Percentiles rank a stretch among this genome's conserved stretches.
Conservation (phyloP, 1,140 invertebrate genomes). For the Acyrthosiphon pisum region DNA sequence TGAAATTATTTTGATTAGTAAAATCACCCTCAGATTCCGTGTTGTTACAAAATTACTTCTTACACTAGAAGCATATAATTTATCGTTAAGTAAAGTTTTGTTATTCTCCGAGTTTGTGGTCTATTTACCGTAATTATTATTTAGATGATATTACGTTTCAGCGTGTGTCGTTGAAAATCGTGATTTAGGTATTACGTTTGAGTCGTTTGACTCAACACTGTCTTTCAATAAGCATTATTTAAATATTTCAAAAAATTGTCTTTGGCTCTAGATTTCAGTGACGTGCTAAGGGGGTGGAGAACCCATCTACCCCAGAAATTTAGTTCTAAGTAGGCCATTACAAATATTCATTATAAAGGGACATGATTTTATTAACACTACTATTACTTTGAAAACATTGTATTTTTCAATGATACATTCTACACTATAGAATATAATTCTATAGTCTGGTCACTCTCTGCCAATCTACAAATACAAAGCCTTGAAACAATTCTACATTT, state of each 20-base stretch:
- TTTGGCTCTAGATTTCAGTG: not conserved
- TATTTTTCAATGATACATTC: not conserved
- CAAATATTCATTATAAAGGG: too few relatives aligned
- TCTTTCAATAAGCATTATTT: not conserved
- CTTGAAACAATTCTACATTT: not conserved
- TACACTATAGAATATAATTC: not conserved
- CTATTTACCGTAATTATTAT: not conserved
- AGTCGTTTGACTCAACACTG: not conserved
- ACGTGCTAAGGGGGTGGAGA: too few relatives aligned
- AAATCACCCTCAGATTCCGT: not conserved
- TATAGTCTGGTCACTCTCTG: not conserved
- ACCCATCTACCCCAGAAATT: too few relatives aligned
- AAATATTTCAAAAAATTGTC: not conserved
- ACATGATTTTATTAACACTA: not conserved
- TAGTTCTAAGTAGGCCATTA: too few relatives aligned
- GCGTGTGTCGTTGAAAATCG: not conserved
- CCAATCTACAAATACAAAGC: not conserved
- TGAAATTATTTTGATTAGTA: not conserved
- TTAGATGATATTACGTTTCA: not conserved
- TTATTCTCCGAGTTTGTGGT: not conserved
- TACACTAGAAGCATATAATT: not conserved
- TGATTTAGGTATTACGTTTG: not conserved
- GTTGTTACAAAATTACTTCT: not conserved
- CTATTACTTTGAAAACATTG: not conserved
- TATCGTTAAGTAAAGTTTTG: not conserved